Conservation (phyloP, 2,888 invertebrate genomes). For the Conchocele bisecta region DNA sequence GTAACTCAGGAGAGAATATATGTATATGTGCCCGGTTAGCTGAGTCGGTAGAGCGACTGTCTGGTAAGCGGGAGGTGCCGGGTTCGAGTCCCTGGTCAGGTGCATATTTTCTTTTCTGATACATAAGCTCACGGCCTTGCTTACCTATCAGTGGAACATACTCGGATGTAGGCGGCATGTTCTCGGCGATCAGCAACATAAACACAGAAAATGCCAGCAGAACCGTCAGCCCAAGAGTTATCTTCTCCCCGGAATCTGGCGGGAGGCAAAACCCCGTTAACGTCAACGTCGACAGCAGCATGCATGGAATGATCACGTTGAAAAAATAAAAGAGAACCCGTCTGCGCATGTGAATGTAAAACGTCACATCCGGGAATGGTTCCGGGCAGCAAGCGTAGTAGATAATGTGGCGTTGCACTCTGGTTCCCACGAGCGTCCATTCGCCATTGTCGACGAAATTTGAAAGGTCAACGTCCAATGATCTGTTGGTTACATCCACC, state of each 20-base stretch:
- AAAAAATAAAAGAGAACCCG: conserved; percentile 84
- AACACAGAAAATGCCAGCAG: conserved; percentile 86
- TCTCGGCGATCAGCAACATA: conserved; percentile 85
- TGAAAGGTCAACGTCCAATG: conserved; percentile 83
- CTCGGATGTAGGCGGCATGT: conserved; percentile 86
- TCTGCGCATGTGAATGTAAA: conserved; percentile 84
- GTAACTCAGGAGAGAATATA: no score
- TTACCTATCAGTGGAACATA: conserved; percentile 85
- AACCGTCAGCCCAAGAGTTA: conserved; percentile 85
- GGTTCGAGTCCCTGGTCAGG: no score
- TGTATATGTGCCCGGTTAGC: no score
- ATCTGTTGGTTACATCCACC: conserved; percentile 78
- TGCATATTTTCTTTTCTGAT: no score
- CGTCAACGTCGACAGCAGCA: conserved; percentile 86
- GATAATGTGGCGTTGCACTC: conserved; percentile 83
- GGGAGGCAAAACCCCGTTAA: conserved; percentile 85
- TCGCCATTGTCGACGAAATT: conserved; percentile 85
- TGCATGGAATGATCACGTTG: conserved; percentile 86
- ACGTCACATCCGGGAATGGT: conserved; percentile 85
- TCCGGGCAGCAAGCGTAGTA: conserved; percentile 84
- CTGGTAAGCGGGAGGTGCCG: no score
- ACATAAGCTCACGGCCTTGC: no score
- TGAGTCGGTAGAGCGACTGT: no score
- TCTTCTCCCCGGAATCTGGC: conserved; percentile 85
- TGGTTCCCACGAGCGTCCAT: conserved; percentile 84